Evolutionary conservation across 2,797 vertebrate genomes (phyloP), one percentile per base, ranked within the genome.

Genomic region (Thripadectes ignobilis): DNA sequence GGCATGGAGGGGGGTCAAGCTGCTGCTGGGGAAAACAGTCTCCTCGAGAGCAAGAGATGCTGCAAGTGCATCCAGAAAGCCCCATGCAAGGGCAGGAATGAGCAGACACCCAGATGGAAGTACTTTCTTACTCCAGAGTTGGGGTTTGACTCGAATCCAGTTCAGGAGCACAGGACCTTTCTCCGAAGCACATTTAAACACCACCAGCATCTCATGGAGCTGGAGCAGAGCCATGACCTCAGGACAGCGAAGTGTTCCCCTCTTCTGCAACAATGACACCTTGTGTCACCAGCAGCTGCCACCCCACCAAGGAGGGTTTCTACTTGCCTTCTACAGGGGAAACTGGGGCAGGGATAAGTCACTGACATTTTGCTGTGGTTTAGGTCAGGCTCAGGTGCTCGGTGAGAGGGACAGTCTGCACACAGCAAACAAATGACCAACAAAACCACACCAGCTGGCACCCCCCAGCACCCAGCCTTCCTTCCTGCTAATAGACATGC

Each of bases 321-420:
- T 39, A 4, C 24, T 30, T 72, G 41, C 17, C 49, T 72, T 86
- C 41, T 14, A 62, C 6, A 2, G 24, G 52, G 15, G 65, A 88
- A 86, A 46, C 34, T 2, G 7, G 88, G 61, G 36, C 45, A 88
- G 54, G n/a, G 32, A 19, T 3, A 39, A 34, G 6, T 23, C 54
- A 49, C 0, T 20, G 49, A 23, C 11, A 14, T 34, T 63, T 45
- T n/a, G 27, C 52, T 39, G 43, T 11, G 24, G 20, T 48, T 90
- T 58, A 63, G 51, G 39, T 51, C 73, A 55, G 55, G 15, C 30
- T 16, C 5, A 1, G 58, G 41, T 0, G 7, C 16, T 36, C 3
- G 0, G 51, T 1, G 0, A 92, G 46, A 34, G 38, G 14, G 9
- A 34, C 3, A 6, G 17, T 13, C 3, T 1, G 2, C 41, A 17